These are phyloP conservation scores for Pemphigus obesinymphae DNA, from an alignment of 1,140 invertebrate genomes.

Conservation along the genomic window DNA sequence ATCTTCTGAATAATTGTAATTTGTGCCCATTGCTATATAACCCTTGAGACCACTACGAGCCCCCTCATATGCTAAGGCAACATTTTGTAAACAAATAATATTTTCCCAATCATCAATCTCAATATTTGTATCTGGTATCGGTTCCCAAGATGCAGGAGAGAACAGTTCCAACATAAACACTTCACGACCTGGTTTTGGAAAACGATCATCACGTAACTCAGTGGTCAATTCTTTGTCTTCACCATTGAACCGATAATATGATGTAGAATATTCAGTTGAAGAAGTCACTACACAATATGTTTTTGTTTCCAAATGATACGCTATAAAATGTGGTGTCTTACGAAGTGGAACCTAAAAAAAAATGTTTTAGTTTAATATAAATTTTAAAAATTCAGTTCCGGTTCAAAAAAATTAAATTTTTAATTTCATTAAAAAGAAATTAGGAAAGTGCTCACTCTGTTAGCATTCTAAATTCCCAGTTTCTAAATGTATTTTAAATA, in stretches of 20 bases:
- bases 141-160: conserved; percentile 92
- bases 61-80: conserved; percentile 89
- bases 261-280: conserved; percentile 67
- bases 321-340: conserved; percentile 88
- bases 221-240: conserved; percentile 74
- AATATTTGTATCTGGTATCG: conserved; percentile 81
- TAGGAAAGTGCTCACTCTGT: too few species aligned
- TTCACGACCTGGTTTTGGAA: conserved; percentile 81
- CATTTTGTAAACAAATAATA: conserved; percentile 92
- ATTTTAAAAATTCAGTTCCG: too few species aligned
- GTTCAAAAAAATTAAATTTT: too few species aligned
- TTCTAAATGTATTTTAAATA: too few species aligned
- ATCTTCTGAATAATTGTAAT: conserved; percentile 98
- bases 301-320: conserved; percentile 93
- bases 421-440: too few species aligned
- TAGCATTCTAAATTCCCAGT: too few species aligned
- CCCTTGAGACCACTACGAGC: conserved; percentile 90
- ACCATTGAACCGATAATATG: conserved; percentile 82
- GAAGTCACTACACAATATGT: conserved; percentile 92
- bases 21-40: conserved; percentile 93
- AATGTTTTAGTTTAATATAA: too few species aligned
- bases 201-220: conserved; percentile 65
- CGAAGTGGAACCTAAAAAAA: conserved; percentile 50
- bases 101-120: conserved; percentile 91
- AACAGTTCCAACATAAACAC: conserved; percentile 87